These are phyloP conservation scores for Ciconia boyciana DNA, from an alignment of 2,113 vertebrate species.

Conservation along the genomic window DNA sequence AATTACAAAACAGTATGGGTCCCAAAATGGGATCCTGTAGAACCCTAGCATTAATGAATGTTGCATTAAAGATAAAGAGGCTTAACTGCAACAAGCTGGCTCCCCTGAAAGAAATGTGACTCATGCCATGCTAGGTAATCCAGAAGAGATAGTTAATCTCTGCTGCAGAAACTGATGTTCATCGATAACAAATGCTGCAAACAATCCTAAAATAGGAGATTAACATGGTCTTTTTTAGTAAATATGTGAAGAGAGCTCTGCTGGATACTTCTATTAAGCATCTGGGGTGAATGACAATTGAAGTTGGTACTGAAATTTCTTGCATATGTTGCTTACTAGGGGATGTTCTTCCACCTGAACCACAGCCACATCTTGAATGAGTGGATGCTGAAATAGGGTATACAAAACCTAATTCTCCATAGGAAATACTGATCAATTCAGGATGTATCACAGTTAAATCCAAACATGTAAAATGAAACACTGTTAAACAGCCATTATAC, in stretches of 20 bases:
- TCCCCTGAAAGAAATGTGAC: constrained; percentile 10
- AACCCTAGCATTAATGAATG: not conserved
- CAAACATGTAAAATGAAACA: not conserved
- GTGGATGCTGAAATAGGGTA: not conserved
- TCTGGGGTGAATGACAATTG: not conserved
- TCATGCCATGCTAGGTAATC: not conserved
- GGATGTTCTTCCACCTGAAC: not conserved
- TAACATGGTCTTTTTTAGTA: constrained; percentile 4
- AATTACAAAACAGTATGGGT: constrained; percentile 47
- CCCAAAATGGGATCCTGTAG: constrained; percentile 10
- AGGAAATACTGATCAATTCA: not conserved
- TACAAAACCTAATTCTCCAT: not conserved
- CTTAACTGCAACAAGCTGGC: not conserved
- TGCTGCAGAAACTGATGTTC: constrained; percentile 4
- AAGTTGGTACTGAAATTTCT: not conserved
- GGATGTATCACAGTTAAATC: not conserved
- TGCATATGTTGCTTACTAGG: not conserved
- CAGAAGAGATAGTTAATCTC: constrained; percentile 21
- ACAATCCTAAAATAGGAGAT: constrained; percentile 43
- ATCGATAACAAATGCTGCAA: not conserved
- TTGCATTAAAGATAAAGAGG: constrained; percentile 33
- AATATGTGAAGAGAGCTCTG: not conserved
- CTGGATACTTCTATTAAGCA: not conserved
- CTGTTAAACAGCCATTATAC: not conserved
- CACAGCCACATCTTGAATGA: not conserved